phyloP scores from a whole-genome alignment of 2,797 vertebrate genomes.

The Myotis daubentonii region DNA sequence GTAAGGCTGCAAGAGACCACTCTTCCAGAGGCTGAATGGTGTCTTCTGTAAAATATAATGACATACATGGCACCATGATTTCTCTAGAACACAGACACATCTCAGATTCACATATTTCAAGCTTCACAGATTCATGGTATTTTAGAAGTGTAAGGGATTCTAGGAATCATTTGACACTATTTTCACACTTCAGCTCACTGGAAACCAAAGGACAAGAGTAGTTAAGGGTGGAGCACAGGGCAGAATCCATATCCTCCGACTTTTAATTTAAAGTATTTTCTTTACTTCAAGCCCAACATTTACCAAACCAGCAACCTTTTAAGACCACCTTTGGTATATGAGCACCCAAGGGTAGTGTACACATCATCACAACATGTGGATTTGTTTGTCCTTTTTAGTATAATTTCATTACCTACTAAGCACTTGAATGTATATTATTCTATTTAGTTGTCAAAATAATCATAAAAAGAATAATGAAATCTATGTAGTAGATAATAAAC shows the following conservation, averaged over 20 bases:
- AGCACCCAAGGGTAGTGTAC: background rate
- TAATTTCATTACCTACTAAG: slow-evolving; percentile 1
- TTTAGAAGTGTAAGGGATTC: background rate
- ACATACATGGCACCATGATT: background rate
- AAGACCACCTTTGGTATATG: background rate
- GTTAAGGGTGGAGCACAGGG: background rate
- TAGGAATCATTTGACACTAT: background rate
- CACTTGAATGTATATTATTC: background rate
- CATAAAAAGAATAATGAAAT: background rate
- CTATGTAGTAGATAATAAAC: background rate
- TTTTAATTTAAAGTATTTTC: background rate
- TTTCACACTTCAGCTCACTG: background rate
- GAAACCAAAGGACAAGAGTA: slow-evolving; percentile 9
- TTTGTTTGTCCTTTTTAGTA: slow-evolving; percentile 29
- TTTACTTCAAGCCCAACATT: background rate
- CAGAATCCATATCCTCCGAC: background rate
- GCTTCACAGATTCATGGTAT: background rate
- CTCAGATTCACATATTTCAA: background rate
- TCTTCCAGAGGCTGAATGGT: background rate
- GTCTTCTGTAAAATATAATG: background rate
- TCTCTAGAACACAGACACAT: background rate
- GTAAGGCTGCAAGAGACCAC: background rate
- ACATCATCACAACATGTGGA: background rate
- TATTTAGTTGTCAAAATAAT: background rate
- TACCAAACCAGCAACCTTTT: slow-evolving; percentile 8